phyloP scores from a whole-genome alignment of 1,140 invertebrate species.

The Ptiloglossa arizonensis region DNA sequence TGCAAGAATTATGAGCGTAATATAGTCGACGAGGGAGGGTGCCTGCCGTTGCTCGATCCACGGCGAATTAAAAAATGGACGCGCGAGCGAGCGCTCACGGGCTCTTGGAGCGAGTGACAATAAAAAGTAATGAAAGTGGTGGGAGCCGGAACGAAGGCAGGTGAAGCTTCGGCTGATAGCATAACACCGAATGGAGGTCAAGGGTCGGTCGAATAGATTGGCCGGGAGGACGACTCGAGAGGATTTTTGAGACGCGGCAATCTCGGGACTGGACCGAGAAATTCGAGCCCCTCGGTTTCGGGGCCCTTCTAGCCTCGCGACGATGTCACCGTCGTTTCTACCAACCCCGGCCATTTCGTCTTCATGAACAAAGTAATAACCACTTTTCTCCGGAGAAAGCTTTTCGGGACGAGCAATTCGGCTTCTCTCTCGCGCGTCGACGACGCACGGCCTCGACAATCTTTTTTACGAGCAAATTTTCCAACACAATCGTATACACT shows the following conservation, averaged over 20 bases:
- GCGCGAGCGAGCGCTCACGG: too few relatives aligned
- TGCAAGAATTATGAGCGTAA: slow-evolving; percentile 77
- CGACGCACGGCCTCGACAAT: background rate
- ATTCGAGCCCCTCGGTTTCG: slow-evolving; percentile 38
- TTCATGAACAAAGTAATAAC: slow-evolving; percentile 63
- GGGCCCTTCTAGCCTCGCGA: slow-evolving; percentile 20
- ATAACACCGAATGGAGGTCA: slow-evolving; percentile 36
- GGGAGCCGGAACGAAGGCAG: slow-evolving; percentile 63
- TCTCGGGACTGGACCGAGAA: slow-evolving; percentile 65
- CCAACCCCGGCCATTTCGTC: slow-evolving; percentile 44
- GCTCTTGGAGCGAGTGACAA: slow-evolving; percentile 73
- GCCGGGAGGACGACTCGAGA: background rate
- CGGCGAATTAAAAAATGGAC: slow-evolving; percentile 76
- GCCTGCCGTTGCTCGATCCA: slow-evolving; percentile 64
- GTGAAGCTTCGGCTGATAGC: slow-evolving; percentile 32
- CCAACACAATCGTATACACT: background rate
- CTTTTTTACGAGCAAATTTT: slow-evolving; percentile 20
- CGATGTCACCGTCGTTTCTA: slow-evolving; percentile 39
- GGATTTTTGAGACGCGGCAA: slow-evolving; percentile 58
- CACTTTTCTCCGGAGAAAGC: slow-evolving; percentile 54
- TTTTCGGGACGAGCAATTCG: slow-evolving; percentile 47
- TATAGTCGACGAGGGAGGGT: slow-evolving; percentile 67
- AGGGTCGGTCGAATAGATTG: slow-evolving; percentile 42
- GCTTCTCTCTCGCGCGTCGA: slow-evolving; percentile 28
- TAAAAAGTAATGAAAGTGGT: slow-evolving; percentile 79